phyloP scores from a whole-genome alignment of 2,888 invertebrate species.

The Hymenopus coronatus region DNA sequence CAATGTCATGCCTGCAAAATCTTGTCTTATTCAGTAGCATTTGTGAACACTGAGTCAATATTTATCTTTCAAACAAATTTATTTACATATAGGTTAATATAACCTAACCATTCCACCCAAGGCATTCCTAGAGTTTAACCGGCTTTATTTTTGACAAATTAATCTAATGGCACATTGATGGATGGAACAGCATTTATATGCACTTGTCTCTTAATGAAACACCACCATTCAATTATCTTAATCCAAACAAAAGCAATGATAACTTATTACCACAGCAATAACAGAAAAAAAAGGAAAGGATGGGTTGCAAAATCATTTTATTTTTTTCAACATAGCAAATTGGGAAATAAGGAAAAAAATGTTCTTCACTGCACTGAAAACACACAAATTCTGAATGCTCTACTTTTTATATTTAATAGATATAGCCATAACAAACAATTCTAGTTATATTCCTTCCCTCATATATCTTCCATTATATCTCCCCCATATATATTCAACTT shows the following conservation, averaged over 20 bases:
- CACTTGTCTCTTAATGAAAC: background rate
- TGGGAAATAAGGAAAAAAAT: background rate
- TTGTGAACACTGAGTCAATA: background rate
- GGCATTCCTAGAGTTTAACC: conserved; percentile 10
- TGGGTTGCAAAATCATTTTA: background rate
- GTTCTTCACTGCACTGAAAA: background rate
- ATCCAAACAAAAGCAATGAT: background rate
- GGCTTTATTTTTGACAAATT: conserved; percentile 26
- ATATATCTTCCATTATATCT: too few species aligned
- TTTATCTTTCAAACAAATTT: background rate
- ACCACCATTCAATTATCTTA: background rate
- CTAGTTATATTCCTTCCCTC: too few species aligned
- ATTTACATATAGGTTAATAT: background rate
- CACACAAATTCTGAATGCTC: background rate
- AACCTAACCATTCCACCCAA: background rate
- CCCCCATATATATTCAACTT: too few species aligned
- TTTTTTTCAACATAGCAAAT: background rate
- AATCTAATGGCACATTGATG: background rate
- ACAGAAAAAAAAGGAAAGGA: background rate
- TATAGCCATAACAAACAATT: too few species aligned
- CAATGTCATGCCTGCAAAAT: background rate
- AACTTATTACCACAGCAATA: background rate
- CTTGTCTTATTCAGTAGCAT: background rate
- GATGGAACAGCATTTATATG: background rate
- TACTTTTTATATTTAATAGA: too few species aligned